Evolutionary conservation across 2,797 vertebrate species (phyloP).

Genomic region (Pogoniulus pusillus): DNA sequence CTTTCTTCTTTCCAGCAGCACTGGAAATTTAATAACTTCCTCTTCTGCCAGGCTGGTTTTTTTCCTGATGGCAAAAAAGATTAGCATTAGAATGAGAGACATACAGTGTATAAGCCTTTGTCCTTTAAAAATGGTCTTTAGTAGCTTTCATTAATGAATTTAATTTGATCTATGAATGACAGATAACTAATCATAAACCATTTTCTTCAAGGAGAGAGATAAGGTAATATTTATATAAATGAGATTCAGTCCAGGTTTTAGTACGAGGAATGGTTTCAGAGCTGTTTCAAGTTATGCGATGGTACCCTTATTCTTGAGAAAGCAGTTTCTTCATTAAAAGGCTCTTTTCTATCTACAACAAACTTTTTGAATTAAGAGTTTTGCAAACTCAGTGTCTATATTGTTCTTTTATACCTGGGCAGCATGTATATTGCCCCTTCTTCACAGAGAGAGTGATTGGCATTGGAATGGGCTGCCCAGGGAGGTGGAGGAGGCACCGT

Average conservation of each 20-base stretch:
- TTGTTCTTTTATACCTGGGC: conserved; percentile 9
- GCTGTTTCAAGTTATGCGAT: not conserved
- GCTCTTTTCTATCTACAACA: not conserved
- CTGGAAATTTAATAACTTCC: conserved; percentile 12
- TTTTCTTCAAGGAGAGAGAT: conserved; percentile 30
- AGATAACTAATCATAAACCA: conserved; percentile 34
- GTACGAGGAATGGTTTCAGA: not conserved
- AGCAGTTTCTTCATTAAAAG: not conserved
- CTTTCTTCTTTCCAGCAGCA: not conserved
- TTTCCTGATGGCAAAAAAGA: conserved; percentile 23
- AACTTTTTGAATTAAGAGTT: not conserved
- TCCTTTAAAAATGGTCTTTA: conserved; percentile 61
- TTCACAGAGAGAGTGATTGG: too few relatives aligned
- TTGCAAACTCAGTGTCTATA: not conserved
- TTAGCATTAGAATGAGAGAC: not conserved
- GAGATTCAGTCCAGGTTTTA: not conserved
- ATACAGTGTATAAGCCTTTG: conserved; percentile 48
- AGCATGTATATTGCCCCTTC: not conserved
- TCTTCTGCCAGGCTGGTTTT: conserved; percentile 3
- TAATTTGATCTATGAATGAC: conserved; percentile 69
- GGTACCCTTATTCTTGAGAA: not conserved
- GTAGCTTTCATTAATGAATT: conserved; percentile 62
- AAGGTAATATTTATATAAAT: conserved; percentile 3
- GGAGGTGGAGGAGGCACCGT: too few relatives aligned
- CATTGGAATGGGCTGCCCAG: too few relatives aligned